A percentile compares a stretch with the other conserved stretches of the same genome.
These are phyloP conservation scores for Trichogramma pretiosum DNA, from an alignment of 1,140 invertebrate genomes.

Conservation along the genomic window DNA sequence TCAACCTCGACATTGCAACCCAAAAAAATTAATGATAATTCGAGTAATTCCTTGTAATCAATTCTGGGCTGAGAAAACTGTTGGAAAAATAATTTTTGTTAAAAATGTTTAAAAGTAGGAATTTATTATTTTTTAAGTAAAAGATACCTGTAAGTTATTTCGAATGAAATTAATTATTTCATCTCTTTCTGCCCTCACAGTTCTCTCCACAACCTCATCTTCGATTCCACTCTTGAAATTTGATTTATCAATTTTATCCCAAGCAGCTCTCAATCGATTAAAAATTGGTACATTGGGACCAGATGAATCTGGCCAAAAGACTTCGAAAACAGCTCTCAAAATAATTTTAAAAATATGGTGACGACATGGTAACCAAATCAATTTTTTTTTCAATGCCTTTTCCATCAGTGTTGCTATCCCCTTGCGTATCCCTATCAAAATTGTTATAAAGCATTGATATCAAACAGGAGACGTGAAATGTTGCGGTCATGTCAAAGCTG, in stretches of 20 bases:
- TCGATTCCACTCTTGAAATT: constrained; percentile 14
- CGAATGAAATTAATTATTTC: constrained; percentile 10
- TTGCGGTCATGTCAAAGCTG: no score
- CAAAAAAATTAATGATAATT: no score
- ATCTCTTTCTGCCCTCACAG: constrained; percentile 2
- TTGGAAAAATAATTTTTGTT: no score
- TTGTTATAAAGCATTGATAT: no score
- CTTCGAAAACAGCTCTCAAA: constrained; percentile 11
- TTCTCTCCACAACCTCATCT: constrained; percentile 4
- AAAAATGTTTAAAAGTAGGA: no score
- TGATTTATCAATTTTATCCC: constrained; percentile 8
- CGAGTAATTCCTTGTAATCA: no score
- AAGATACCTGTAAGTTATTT: no score
- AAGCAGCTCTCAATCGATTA: constrained; percentile 10
- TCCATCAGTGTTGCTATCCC: constrained; percentile 8
- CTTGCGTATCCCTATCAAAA: constrained; percentile 6
- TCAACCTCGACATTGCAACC: no score
- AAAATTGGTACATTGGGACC: constrained; percentile 14
- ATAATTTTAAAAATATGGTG: constrained; percentile 13
- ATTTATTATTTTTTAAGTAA: no score
- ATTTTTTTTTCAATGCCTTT: constrained; percentile 9
- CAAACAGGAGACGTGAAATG: no score
- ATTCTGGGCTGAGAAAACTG: no score
- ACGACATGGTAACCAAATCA: constrained; percentile 10
- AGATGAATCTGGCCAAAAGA: constrained; percentile 5